phyloP scores from a whole-genome alignment of 2,888 invertebrate species.

The Quadroppia sp. region DNA sequence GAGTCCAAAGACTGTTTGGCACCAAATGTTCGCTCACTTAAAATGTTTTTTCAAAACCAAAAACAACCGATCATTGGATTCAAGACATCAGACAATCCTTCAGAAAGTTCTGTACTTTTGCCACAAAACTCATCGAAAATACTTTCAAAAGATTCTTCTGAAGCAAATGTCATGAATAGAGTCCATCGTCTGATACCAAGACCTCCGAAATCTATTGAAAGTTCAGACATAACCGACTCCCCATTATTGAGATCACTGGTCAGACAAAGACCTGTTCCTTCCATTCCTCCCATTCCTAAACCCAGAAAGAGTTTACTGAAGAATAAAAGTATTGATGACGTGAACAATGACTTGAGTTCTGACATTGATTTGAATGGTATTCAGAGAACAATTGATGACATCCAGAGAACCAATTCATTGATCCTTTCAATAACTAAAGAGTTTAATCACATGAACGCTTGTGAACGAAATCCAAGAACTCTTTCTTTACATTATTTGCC shows the following conservation, averaged over 20 bases:
- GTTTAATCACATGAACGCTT: neutral
- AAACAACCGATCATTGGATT: slow-evolving; percentile 12
- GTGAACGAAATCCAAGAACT: neutral
- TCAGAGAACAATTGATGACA: neutral
- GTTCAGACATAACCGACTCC: slow-evolving; percentile 12
- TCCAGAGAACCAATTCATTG: slow-evolving; percentile 2
- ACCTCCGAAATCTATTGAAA: slow-evolving; percentile 3
- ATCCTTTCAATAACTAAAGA: neutral
- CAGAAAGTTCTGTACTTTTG: neutral
- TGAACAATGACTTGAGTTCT: neutral
- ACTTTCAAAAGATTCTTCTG: neutral
- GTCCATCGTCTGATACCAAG: neutral
- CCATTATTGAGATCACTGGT: neutral
- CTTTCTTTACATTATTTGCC: neutral
- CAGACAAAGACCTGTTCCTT: neutral
- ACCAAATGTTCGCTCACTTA: slow-evolving; percentile 13
- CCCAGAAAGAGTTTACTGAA: slow-evolving; percentile 17
- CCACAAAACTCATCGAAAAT: neutral
- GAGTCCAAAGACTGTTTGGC: too few species aligned
- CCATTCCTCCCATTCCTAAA: neutral
- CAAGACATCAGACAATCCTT: neutral
- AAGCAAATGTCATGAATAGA: neutral
- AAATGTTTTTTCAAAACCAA: slow-evolving; percentile 22
- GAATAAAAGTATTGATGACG: neutral
- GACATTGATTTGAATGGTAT: neutral